These are phyloP conservation scores for Peromyscus californicus DNA, from an alignment of 2,113 vertebrate species.

Conservation along the genomic window DNA sequence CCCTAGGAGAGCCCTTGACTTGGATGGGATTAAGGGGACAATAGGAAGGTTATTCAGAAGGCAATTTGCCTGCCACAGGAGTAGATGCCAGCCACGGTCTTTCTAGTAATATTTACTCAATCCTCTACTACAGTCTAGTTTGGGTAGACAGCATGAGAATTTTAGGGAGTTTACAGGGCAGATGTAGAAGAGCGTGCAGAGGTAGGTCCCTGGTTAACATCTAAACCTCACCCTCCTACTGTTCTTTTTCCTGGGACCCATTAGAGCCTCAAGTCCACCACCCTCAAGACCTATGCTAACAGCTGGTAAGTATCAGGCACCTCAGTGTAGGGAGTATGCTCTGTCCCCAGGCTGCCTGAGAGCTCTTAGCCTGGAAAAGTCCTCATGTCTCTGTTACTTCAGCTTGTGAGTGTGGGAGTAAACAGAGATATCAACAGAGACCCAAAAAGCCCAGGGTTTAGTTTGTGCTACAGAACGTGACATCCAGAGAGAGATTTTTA, in stretches of 20 bases:
- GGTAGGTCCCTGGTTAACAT: accelerated
- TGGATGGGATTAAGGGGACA: background rate
- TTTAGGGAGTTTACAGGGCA: too few species aligned
- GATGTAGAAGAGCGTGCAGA: background rate
- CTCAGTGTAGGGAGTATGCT: too few species aligned
- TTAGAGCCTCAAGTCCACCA: accelerated
- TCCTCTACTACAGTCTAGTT: background rate
- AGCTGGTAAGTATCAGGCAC: background rate
- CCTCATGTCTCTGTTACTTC: too few species aligned
- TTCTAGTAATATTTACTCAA: background rate
- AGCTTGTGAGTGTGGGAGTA: background rate
- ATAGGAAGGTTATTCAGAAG: too few species aligned
- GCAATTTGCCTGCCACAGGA: slow-evolving; percentile 85
- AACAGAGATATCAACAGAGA: too few species aligned
- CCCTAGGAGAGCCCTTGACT: too few species aligned
- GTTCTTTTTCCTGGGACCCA: background rate
- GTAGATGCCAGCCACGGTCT: slow-evolving; percentile 86
- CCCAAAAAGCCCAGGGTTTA: too few species aligned
- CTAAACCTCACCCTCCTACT: background rate
- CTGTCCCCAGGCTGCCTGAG: background rate
- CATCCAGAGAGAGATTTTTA: too few species aligned
- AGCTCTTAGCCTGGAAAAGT: background rate
- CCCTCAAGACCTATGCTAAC: accelerated
- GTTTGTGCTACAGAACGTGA: too few species aligned
- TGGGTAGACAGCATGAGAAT: accelerated